Percentiles rank a stretch among this genome's conserved stretches.
These are phyloP conservation scores for Drosophila borealis DNA, from an alignment of 2,888 invertebrate species.

Conservation along the genomic window DNA sequence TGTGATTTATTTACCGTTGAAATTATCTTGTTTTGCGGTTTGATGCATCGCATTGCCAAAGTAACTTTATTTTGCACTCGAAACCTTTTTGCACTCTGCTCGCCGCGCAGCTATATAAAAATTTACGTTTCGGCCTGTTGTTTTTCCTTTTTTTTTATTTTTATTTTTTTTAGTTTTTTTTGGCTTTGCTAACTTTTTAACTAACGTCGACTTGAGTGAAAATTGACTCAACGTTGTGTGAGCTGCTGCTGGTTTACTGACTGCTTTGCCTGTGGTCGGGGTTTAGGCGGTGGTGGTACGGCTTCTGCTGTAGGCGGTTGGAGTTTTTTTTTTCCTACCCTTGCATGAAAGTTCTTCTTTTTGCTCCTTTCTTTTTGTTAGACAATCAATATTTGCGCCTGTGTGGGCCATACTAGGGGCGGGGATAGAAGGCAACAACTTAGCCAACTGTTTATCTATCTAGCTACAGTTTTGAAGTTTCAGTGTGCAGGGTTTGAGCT, in stretches of 20 bases:
- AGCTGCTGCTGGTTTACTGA: conserved; percentile 16
- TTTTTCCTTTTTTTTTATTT: conserved; percentile 16
- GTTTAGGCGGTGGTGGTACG: not conserved
- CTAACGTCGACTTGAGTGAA: conserved; percentile 78
- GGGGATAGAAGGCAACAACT: conserved; percentile 28
- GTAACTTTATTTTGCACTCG: conserved; percentile 80
- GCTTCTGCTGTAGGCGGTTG: conserved; percentile 52
- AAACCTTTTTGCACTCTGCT: conserved; percentile 72
- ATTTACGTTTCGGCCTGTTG: conserved; percentile 63
- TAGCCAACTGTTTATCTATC: conserved; percentile 71
- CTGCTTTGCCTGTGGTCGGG: conserved; percentile 17
- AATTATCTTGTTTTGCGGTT: conserved; percentile 82
- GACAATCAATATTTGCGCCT: conserved; percentile 75
- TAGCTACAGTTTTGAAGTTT: conserved; percentile 68
- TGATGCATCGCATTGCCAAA: conserved; percentile 78
- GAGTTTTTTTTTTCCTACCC: conserved; percentile 34
- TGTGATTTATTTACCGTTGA: conserved; percentile 83
- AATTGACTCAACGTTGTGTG: conserved; percentile 69
- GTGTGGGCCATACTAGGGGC: conserved; percentile 24
- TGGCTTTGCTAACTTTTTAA: conserved; percentile 72
- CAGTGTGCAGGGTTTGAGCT: conserved; percentile 38
- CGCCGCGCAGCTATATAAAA: conserved; percentile 66
- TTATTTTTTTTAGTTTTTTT: conserved; percentile 23
- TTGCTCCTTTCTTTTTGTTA: conserved; percentile 54
- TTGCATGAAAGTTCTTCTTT: conserved; percentile 55